Conservation (phyloP, 2,113 vertebrate species). For the Poeciliopsis retropinna region DNA sequence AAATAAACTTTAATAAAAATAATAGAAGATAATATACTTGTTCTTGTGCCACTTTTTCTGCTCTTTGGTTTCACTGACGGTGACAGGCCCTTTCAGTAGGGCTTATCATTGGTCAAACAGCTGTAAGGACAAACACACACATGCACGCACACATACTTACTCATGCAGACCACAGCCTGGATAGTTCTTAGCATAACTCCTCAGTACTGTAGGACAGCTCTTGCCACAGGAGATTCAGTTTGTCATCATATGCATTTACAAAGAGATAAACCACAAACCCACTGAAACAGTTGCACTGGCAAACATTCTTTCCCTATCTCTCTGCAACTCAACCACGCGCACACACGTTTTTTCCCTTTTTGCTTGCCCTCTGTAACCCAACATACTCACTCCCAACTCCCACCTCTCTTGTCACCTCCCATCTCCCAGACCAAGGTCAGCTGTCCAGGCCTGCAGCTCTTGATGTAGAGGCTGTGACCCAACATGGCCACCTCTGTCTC, state of each 20-base stretch:
- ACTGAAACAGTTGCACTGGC: constrained; percentile 46
- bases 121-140: constrained; percentile 80
- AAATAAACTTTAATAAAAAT: not conserved
- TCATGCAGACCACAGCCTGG: constrained; percentile 42
- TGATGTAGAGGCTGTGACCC: constrained; percentile 81
- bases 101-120: constrained; percentile 91
- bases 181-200: constrained; percentile 72
- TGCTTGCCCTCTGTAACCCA: constrained; percentile 75
- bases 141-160: not conserved
- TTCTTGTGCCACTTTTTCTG: not conserved
- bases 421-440: constrained; percentile 82
- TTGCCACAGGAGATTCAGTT: constrained; percentile 67
- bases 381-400: constrained; percentile 72
- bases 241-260: constrained; percentile 67
- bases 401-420: constrained; percentile 79
- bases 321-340: constrained; percentile 54
- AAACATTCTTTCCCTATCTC: constrained; percentile 68
- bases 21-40: constrained; percentile 21
- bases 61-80: constrained; percentile 85
- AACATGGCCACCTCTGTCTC: constrained; percentile 78
- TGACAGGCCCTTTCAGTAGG: constrained; percentile 84
- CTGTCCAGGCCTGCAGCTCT: constrained; percentile 75
- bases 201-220: constrained; percentile 55
- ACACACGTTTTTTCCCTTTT: constrained; percentile 66
- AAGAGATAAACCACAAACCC: constrained; percentile 63